phyloP scores from a whole-genome alignment of 2,113 vertebrate species.

The Daubentonia madagascariensis region DNA sequence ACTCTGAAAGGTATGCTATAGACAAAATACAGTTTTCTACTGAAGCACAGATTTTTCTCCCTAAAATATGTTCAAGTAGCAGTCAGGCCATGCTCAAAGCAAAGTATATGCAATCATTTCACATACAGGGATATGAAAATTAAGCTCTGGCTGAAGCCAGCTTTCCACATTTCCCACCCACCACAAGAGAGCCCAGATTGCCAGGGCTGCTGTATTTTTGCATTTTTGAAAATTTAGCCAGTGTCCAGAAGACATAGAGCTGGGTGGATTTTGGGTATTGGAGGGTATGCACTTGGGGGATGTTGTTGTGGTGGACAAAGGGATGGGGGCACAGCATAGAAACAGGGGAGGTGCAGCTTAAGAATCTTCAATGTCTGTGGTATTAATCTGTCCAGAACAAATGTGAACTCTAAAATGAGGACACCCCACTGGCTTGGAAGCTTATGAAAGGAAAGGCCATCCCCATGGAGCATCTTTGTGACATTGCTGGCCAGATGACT shows the following conservation, averaged over 20 bases:
- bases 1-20: neutral
- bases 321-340: constrained; percentile 76
- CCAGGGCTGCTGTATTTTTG: neutral
- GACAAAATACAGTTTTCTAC: neutral
- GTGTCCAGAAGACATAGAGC: neutral
- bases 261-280: neutral
- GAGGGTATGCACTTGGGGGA: neutral
- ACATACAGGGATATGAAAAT: constrained; percentile 63
- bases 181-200: neutral
- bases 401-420: constrained; percentile 93
- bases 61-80: neutral
- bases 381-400: constrained; percentile 94
- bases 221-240: neutral
- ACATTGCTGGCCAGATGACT: constrained; percentile 91
- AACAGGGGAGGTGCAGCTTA: constrained; percentile 93
- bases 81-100: neutral
- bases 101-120: neutral
- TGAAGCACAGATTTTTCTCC: neutral
- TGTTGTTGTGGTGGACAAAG: neutral
- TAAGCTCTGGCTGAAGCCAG: constrained; percentile 39
- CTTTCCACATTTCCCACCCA: neutral
- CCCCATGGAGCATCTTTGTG: constrained; percentile 90
- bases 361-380: constrained; percentile 94
- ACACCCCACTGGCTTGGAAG: constrained; percentile 91
- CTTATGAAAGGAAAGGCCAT: constrained; percentile 93